Evolutionary conservation across 2,888 invertebrate species (phyloP).

Genomic region (Caenorhabditis angaria): DNA sequence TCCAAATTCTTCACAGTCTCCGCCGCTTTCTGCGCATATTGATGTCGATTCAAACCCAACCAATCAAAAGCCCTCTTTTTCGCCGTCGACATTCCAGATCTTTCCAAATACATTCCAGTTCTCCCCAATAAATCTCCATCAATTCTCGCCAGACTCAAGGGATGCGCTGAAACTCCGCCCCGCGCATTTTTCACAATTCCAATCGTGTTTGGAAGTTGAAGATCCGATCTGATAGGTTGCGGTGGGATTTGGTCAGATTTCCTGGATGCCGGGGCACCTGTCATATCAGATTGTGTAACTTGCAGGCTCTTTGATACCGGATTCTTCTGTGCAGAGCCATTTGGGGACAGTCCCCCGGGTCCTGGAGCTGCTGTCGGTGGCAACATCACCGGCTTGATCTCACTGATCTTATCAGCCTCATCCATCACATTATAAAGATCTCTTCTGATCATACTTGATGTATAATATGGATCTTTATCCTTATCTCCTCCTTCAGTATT

Average conservation of each 20-base stretch:
- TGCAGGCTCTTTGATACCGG: too few relatives aligned
- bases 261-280: not conserved
- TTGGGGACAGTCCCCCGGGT: too few relatives aligned
- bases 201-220: slow-evolving; percentile 5
- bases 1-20: slow-evolving; percentile 17
- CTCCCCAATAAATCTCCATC: slow-evolving; percentile 31
- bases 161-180: not conserved
- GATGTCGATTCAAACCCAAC: slow-evolving; percentile 41
- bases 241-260: not conserved
- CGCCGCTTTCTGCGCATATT: slow-evolving; percentile 8
- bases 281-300: not conserved
- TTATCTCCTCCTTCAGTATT: not conserved
- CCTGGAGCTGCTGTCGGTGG: not conserved
- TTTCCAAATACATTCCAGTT: slow-evolving; percentile 40
- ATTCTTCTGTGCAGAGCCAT: too few relatives aligned
- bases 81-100: slow-evolving; percentile 18
- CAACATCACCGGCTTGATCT: not conserved
- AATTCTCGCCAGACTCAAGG: slow-evolving; percentile 5
- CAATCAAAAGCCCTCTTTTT: slow-evolving; percentile 35
- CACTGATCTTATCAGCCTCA: not conserved
- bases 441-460: not conserved
- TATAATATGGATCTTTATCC: not conserved
- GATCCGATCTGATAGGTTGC: slow-evolving; percentile 12
- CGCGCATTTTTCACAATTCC: not conserved
- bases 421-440: not conserved